These are phyloP conservation scores for Chaetophractus vellerosus DNA, from an alignment of 2,797 vertebrate species.

Conservation along the genomic window DNA sequence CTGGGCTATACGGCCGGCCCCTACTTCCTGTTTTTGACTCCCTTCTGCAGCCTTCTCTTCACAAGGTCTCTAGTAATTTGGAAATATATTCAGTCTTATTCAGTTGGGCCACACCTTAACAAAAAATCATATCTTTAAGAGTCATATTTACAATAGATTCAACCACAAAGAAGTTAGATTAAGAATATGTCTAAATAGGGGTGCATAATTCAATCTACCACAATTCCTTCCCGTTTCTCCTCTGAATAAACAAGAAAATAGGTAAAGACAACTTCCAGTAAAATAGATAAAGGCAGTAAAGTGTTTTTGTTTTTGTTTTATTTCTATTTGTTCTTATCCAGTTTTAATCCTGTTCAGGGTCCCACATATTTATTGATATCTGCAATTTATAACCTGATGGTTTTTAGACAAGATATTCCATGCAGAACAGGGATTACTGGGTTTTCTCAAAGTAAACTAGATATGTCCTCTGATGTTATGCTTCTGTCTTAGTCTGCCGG, in stretches of 20 bases:
- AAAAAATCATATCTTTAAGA: too few relatives aligned
- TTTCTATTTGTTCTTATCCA: not conserved
- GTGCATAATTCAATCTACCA: too few relatives aligned
- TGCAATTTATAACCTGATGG: not conserved
- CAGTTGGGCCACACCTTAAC: too few relatives aligned
- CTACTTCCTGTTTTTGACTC: too few relatives aligned
- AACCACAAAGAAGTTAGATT: too few relatives aligned
- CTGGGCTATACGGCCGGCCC: too few relatives aligned
- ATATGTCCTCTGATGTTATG: not conserved
- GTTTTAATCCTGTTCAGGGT: not conserved
- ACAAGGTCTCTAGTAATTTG: too few relatives aligned
- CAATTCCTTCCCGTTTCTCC: too few relatives aligned
- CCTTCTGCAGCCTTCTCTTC: too few relatives aligned
- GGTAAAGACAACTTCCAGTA: not conserved
- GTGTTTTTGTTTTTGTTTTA: not conserved
- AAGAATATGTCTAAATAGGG: too few relatives aligned
- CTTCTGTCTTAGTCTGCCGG: not conserved
- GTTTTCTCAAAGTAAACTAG: not conserved
- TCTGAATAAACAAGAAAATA: not conserved
- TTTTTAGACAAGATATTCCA: not conserved
- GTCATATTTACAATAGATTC: too few relatives aligned
- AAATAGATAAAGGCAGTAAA: not conserved
- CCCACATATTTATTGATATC: not conserved
- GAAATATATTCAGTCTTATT: too few relatives aligned
- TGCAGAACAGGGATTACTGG: not conserved